Evolutionary conservation across 2,113 vertebrate species (phyloP).

Genomic region (Sorex araneus): DNA sequence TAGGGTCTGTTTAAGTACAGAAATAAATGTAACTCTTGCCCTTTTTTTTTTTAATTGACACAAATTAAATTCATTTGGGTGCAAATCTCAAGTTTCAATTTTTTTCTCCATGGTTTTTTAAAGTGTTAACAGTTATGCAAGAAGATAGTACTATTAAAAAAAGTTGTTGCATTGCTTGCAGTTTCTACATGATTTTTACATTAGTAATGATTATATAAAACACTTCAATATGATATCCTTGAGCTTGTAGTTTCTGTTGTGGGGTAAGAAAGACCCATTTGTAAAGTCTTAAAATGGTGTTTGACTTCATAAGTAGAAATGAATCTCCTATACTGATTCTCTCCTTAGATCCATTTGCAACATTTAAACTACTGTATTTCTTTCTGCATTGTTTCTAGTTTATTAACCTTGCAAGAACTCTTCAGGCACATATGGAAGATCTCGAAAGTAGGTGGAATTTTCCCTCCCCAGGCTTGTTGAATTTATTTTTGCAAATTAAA

Average conservation of each 20-base stretch:
- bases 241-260: slow-evolving; percentile 68
- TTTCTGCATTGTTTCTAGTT: slow-evolving; percentile 95
- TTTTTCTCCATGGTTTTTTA: slow-evolving; percentile 49
- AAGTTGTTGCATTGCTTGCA: slow-evolving; percentile 59
- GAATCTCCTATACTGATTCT: slow-evolving; percentile 87
- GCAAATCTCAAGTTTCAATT: background rate
- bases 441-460: slow-evolving; percentile 97
- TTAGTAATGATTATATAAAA: slow-evolving; percentile 57
- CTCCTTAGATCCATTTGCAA: slow-evolving; percentile 87
- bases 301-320: slow-evolving; percentile 79
- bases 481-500: slow-evolving; percentile 84
- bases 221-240: slow-evolving; percentile 40
- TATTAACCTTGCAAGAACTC: slow-evolving; percentile 99
- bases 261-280: slow-evolving; percentile 48
- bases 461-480: slow-evolving; percentile 81
- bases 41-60: background rate
- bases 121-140: slow-evolving; percentile 49
- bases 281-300: slow-evolving; percentile 77
- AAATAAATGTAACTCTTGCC: background rate
- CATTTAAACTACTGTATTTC: slow-evolving; percentile 90
- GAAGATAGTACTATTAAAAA: slow-evolving; percentile 29
- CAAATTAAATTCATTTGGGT: slow-evolving; percentile 36
- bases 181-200: slow-evolving; percentile 22
- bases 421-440: slow-evolving; percentile 99
- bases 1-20: background rate